Evolutionary conservation across 2,797 vertebrate genomes (phyloP).

Genomic region (Oryzias dopingdopingensis): DNA sequence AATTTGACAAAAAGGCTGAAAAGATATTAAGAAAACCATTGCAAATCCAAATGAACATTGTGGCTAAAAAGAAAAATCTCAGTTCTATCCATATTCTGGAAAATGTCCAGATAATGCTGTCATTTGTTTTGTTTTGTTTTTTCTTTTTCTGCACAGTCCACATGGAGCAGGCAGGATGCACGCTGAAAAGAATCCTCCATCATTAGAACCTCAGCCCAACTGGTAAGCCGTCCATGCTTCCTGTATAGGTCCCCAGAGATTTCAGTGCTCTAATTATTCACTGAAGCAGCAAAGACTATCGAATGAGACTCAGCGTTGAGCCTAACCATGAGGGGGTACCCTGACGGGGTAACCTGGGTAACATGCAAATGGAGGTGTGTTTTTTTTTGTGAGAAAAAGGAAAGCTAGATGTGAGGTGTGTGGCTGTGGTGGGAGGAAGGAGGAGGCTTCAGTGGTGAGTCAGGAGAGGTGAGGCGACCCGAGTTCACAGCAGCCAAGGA

Average conservation of each 20-base stretch:
- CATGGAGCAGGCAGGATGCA: conserved; percentile 18
- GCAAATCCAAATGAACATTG: too few species aligned
- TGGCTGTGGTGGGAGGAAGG: conserved; percentile 65
- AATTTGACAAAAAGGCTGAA: too few species aligned
- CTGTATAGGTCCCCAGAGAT: conserved; percentile 68
- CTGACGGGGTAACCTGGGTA: conserved; percentile 77
- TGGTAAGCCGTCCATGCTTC: conserved; percentile 72
- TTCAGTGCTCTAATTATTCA: conserved; percentile 80
- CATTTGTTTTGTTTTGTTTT: conserved; percentile 7
- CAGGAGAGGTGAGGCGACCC: conserved; percentile 65
- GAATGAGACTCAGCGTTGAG: conserved; percentile 71
- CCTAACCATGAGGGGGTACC: conserved; percentile 67
- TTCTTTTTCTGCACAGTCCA: conserved; percentile 20
- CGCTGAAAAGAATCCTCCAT: conserved; percentile 63
- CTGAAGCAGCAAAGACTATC: conserved; percentile 78
- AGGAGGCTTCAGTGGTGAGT: conserved; percentile 70
- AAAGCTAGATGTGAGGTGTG: conserved; percentile 44
- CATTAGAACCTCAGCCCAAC: conserved; percentile 69
- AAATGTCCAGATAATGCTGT: not conserved
- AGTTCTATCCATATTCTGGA: not conserved
- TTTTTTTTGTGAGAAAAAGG: not conserved
- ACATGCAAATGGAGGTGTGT: conserved; percentile 68
- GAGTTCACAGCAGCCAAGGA: conserved; percentile 70
- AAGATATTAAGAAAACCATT: too few species aligned
- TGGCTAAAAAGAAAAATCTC: not conserved